Percentiles rank a stretch among this genome's conserved stretches.
Conservation (phyloP, 2,797 vertebrate species). For the Chelmon rostratus region DNA sequence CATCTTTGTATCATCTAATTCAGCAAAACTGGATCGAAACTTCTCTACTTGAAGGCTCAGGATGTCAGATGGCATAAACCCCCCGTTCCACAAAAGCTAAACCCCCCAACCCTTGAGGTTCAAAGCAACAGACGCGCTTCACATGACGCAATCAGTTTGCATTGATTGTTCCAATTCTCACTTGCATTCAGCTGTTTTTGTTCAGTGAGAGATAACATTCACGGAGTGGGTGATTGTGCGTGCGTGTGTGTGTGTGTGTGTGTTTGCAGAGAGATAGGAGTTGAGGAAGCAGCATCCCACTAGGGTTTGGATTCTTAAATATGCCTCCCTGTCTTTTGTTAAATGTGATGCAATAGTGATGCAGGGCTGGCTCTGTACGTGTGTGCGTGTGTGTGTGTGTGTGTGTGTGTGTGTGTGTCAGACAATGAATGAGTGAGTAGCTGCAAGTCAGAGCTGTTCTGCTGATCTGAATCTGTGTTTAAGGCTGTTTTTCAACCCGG, state of each 20-base stretch:
- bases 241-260: conserved; percentile 22
- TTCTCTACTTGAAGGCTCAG: conserved; percentile 65
- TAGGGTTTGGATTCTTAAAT: conserved; percentile 74
- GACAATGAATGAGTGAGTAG: conserved; percentile 58
- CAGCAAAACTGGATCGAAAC: conserved; percentile 73
- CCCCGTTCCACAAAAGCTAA: conserved; percentile 74
- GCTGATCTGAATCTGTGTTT: conserved; percentile 70
- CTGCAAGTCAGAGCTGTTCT: conserved; percentile 64
- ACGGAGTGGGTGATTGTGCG: conserved; percentile 42
- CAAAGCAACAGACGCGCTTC: conserved; percentile 76
- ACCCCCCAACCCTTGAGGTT: conserved; percentile 68
- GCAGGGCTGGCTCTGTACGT: conserved; percentile 65
- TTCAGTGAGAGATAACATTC: conserved; percentile 73
- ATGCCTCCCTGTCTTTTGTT: conserved; percentile 78
- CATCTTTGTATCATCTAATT: conserved; percentile 66
- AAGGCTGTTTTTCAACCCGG: conserved; percentile 68
- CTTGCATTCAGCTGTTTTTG: conserved; percentile 72
- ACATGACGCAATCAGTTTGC: conserved; percentile 79
- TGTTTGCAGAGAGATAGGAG: conserved; percentile 56
- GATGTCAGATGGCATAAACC: conserved; percentile 74
- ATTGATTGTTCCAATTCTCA: conserved; percentile 73
- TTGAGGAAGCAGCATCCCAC: conserved; percentile 66
- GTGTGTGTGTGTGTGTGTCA: conserved; percentile 41
- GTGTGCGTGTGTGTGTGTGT: conserved; percentile 44
- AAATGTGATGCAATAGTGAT: conserved; percentile 85